Percentiles rank a stretch among this genome's conserved stretches.
phyloP scores from a whole-genome alignment of 1,140 invertebrate species.

The Phymorhynchus buccinoides region DNA sequence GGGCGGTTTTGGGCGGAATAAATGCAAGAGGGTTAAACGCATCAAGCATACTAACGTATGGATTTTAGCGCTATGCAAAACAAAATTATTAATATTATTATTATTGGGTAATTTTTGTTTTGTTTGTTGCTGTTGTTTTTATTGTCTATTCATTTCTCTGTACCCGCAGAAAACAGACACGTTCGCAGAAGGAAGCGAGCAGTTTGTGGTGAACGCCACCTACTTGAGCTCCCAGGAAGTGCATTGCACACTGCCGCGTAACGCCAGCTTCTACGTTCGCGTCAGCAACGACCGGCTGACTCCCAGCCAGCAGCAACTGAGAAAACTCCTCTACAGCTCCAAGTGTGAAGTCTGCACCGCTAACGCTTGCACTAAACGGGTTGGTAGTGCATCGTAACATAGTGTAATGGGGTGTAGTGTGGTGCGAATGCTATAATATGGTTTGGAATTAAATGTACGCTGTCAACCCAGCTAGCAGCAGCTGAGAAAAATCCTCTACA shows the following conservation, averaged over 20 bases:
- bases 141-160: not conserved
- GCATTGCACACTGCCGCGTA: slow-evolving; percentile 37
- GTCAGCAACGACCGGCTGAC: slow-evolving; percentile 50
- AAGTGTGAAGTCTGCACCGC: slow-evolving; percentile 52
- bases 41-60: no score
- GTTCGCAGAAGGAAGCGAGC: slow-evolving; percentile 35
- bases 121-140: not conserved
- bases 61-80: no score
- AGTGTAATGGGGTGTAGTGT: no score
- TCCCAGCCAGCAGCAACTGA: slow-evolving; percentile 36
- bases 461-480: slow-evolving; percentile 30
- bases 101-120: no score
- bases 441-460: no score
- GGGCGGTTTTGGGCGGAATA: no score
- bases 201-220: slow-evolving; percentile 45
- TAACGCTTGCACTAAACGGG: slow-evolving; percentile 45
- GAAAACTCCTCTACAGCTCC: slow-evolving; percentile 49
- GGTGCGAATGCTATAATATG: no score
- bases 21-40: no score
- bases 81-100: no score
- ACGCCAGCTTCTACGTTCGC: slow-evolving; percentile 37
- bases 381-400: no score
- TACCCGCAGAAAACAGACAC: slow-evolving; percentile 29
- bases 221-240: slow-evolving; percentile 48
- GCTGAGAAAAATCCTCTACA: slow-evolving; percentile 47